Base-by-base conservation (phyloP, 2,113 vertebrate species). In the Misgurnus mizolepis region DNA sequence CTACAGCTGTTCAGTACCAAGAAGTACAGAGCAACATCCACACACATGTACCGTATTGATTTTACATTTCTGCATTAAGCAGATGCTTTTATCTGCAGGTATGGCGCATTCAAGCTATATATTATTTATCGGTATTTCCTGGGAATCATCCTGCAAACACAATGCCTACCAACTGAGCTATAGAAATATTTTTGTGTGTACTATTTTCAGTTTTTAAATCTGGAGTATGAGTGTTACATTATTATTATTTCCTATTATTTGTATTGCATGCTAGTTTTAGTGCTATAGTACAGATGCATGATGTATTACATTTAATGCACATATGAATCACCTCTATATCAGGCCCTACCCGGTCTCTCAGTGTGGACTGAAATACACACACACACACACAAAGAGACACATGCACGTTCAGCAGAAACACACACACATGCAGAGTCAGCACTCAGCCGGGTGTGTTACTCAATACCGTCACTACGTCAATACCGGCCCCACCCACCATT, bases 361-460 rank as follows among this genome's bases (percentile, higher is more conserved):
- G 43, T 43, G 64, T 73, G 10, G 56, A 53, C 45, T 34, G 34
- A 18, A 47, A 76, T n/a, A 43, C 22, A 14, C 10, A 40, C 27
- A 58, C 76, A 43, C 79, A 47, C 61, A 18, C 40, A 41, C 14
- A 18, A 2, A 45, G 7, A 62, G 67, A 62, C 50, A 58, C 41
- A 47, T 9, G 41, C 69, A 69, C 9, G 64, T 43, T 34, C 69
- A 72, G 53, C 70, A 60, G 12, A 41, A 18, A 58, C 71, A 27
- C 56, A 71, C 53, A 65, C 55, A 68, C 17, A 67, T 50, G 83
- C 76, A 55, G 72, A 74, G 65, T 83, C 82, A 67, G 79, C 77
- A 78, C 12, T 69, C 27, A 27, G 70, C 67, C 39, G 15, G 50
- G 22, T 41, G 61, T 53, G 82, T 71, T 81, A 78, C 50, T 65